These are phyloP conservation scores for Acanthosepion lycidas DNA, from an alignment of 2,888 invertebrate genomes.

Conservation along the genomic window DNA sequence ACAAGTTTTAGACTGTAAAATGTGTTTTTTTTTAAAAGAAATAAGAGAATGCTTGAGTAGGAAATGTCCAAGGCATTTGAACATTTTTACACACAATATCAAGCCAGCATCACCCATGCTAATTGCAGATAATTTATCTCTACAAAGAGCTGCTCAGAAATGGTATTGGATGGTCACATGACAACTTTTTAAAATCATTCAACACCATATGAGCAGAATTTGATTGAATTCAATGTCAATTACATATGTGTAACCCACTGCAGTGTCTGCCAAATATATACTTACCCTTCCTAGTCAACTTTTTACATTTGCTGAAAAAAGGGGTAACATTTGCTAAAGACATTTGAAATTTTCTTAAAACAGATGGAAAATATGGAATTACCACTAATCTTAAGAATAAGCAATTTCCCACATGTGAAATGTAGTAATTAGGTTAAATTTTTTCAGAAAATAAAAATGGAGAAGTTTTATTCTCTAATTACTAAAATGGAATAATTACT, in stretches of 20 bases:
- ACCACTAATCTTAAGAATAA: neutral
- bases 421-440: neutral
- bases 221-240: constrained; percentile 40
- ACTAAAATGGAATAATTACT: neutral
- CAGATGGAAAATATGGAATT: constrained; percentile 38
- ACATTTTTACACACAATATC: constrained; percentile 39
- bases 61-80: constrained; percentile 43
- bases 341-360: constrained; percentile 44
- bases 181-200: neutral
- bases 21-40: neutral
- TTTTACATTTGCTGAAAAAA: constrained; percentile 45
- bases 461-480: neutral
- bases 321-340: constrained; percentile 45
- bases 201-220: constrained; percentile 45
- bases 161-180: constrained; percentile 44
- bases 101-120: constrained; percentile 47
- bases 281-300: constrained; percentile 45
- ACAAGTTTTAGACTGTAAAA: neutral
- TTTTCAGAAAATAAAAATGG: neutral
- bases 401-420: neutral
- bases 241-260: constrained; percentile 47
- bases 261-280: constrained; percentile 45
- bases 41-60: constrained; percentile 5
- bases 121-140: constrained; percentile 47
- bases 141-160: constrained; percentile 42